Percentiles rank a stretch among this genome's conserved stretches.
phyloP scores from a whole-genome alignment of 2,888 invertebrate species.

The Steromphala cineraria region DNA sequence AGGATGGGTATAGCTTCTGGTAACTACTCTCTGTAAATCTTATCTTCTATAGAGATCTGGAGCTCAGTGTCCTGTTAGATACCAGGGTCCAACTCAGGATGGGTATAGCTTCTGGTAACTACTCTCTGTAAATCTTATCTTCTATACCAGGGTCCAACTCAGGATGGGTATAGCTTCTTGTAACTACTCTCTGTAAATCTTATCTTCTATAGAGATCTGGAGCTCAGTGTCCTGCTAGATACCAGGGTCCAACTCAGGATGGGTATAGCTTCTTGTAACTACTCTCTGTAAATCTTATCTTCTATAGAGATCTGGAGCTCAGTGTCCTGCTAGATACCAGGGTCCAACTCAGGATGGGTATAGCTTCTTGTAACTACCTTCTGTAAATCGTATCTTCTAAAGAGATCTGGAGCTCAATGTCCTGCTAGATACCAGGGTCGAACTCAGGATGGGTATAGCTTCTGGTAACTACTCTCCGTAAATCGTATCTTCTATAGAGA shows the following conservation, averaged over 20 bases:
- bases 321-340: not conserved
- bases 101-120: conserved; percentile 3
- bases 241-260: not conserved
- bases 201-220: not conserved
- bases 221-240: not conserved
- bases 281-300: not conserved
- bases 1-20: too few species aligned
- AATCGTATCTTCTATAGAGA: not conserved
- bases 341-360: conserved; percentile 4
- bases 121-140: not conserved
- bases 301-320: not conserved
- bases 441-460: not conserved
- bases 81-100: not conserved
- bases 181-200: not conserved
- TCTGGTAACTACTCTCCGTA: not conserved
- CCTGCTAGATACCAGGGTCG: not conserved
- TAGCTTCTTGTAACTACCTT: not conserved
- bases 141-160: not conserved
- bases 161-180: not conserved
- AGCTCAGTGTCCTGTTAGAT: not conserved
- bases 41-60: too few species aligned
- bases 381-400: not conserved
- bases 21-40: too few species aligned
- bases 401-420: conserved; percentile 3
- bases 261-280: not conserved